These are phyloP conservation scores for Dicentrarchus labrax DNA, from an alignment of 2,113 vertebrate species.

Conservation along the genomic window DNA sequence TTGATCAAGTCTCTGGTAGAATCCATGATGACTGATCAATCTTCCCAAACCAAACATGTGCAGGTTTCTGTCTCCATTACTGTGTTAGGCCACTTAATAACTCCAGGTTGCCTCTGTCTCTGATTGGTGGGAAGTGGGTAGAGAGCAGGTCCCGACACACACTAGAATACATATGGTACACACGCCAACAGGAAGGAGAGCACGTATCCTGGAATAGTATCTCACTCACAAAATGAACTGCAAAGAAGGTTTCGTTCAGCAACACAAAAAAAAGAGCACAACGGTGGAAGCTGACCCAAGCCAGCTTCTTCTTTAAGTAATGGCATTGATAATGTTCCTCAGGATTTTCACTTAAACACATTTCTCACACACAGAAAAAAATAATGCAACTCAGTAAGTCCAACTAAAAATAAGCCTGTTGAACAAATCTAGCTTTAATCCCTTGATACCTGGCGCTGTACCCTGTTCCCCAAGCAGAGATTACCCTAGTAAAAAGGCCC, in stretches of 20 bases:
- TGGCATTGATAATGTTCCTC: conserved; percentile 74
- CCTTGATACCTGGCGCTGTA: conserved; percentile 73
- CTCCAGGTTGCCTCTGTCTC: conserved; percentile 60
- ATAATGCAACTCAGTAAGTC: conserved; percentile 62
- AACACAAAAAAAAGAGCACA: conserved; percentile 78
- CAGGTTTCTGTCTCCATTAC: conserved; percentile 49
- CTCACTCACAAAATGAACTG: conserved; percentile 72
- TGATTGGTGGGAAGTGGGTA: conserved; percentile 56
- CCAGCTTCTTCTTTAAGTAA: conserved; percentile 77
- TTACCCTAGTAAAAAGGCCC: conserved; percentile 77
- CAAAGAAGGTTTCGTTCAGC: conserved; percentile 65
- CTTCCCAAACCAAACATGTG: conserved; percentile 40
- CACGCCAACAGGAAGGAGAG: conserved; percentile 79
- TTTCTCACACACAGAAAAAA: conserved; percentile 68
- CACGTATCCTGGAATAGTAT: conserved; percentile 72
- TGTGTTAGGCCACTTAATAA: conserved; percentile 67
- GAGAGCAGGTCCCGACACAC: conserved; percentile 70
- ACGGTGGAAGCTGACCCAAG: conserved; percentile 79
- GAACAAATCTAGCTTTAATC: conserved; percentile 66
- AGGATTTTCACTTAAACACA: conserved; percentile 63
- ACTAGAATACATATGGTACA: conserved; percentile 76
- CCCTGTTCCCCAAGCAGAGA: conserved; percentile 82
- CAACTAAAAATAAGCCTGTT: conserved; percentile 58
- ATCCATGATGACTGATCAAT: conserved; percentile 39
- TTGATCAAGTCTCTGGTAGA: conserved; percentile 39